A percentile compares a stretch with the other conserved stretches of the same genome.
Conservation (phyloP, 2,797 vertebrate species). For the Cossypha dichroa region DNA sequence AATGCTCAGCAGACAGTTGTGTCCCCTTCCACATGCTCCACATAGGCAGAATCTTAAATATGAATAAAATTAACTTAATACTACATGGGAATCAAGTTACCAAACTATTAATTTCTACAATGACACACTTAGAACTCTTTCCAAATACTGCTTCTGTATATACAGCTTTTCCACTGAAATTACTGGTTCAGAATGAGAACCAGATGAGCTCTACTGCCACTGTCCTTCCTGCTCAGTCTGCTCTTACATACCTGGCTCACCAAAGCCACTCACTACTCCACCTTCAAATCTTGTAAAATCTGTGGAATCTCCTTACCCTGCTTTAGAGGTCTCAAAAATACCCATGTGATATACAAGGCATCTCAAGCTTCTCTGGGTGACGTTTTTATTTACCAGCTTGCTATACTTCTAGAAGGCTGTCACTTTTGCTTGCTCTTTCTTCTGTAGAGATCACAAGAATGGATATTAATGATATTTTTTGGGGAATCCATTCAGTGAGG, state of each 20-base stretch:
- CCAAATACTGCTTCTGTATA: background rate
- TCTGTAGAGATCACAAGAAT: background rate
- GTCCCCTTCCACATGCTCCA: background rate
- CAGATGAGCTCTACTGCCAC: background rate
- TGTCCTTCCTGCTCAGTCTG: background rate
- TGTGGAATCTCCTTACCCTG: background rate
- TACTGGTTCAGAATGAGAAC: background rate
- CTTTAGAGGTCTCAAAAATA: background rate
- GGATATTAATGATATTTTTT: background rate
- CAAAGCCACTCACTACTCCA: background rate
- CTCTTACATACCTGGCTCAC: background rate
- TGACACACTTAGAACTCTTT: background rate
- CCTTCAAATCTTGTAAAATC: background rate
- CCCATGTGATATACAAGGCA: background rate
- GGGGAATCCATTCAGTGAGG: background rate
- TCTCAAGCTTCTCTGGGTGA: background rate
- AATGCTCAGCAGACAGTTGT: background rate
- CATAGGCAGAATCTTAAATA: background rate
- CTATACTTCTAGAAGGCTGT: background rate
- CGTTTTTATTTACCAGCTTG: background rate
- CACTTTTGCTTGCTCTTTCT: background rate
- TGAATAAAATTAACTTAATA: slow-evolving; percentile 16
- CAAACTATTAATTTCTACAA: slow-evolving; percentile 7
- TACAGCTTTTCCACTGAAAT: background rate
- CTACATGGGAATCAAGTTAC: slow-evolving; percentile 5